Evolutionary conservation across 2,113 vertebrate species (phyloP).

Genomic region (Scolopax mira): DNA sequence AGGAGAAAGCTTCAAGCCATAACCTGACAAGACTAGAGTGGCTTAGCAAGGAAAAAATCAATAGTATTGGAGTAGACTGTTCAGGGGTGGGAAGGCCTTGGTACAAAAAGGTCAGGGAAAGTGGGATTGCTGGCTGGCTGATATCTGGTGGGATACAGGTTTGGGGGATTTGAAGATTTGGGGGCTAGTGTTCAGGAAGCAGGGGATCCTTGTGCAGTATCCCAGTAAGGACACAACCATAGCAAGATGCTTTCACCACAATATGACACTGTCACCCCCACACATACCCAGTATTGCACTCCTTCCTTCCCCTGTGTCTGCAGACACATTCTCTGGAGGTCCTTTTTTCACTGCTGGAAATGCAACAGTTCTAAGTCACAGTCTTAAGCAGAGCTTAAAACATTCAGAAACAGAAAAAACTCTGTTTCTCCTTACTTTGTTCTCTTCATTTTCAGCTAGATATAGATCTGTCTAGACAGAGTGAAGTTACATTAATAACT

Average conservation of each 20-base stretch:
- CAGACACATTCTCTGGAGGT: background rate
- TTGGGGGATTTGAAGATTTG: background rate
- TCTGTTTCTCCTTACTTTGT: constrained; percentile 20
- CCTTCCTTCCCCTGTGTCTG: background rate
- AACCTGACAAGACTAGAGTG: background rate
- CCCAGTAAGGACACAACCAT: background rate
- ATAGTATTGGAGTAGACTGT: background rate
- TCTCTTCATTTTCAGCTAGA: constrained; percentile 6
- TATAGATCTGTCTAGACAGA: constrained; percentile 41
- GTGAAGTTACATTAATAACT: constrained; percentile 30
- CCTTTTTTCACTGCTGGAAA: background rate
- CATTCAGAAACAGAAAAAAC: background rate
- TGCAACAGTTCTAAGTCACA: background rate
- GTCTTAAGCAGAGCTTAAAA: background rate
- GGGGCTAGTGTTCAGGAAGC: background rate
- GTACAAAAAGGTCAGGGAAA: background rate
- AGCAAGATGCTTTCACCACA: background rate
- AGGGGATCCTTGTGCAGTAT: background rate
- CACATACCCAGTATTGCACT: background rate
- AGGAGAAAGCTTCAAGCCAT: background rate
- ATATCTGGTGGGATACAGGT: background rate
- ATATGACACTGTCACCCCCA: background rate
- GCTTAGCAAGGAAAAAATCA: background rate
- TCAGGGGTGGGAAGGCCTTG: background rate
- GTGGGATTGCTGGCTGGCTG: background rate